Conservation (phyloP, 2,888 invertebrate species). For the Thysanoteuthis rhombus region DNA sequence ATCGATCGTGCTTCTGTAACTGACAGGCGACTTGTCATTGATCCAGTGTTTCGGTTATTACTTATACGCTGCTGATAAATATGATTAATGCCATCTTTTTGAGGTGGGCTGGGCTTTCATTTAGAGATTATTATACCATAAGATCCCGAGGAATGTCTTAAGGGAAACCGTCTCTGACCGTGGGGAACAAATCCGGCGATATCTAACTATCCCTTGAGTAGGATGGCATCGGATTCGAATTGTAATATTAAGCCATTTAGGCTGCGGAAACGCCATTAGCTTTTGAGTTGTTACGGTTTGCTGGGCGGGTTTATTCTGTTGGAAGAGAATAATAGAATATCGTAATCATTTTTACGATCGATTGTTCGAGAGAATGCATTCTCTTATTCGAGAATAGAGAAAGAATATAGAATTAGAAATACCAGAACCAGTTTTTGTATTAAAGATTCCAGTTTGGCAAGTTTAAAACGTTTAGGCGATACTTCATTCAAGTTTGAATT, state of each 20-base stretch:
- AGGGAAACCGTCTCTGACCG: neutral
- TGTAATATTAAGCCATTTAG: neutral
- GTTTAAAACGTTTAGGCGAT: neutral
- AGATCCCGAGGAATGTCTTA: neutral
- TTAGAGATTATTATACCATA: neutral
- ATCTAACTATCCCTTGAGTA: neutral
- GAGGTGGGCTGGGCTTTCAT: neutral
- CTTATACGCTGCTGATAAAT: neutral
- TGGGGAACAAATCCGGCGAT: neutral
- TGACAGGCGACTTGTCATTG: conserved; percentile 30
- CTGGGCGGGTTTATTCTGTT: neutral
- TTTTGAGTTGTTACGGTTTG: neutral
- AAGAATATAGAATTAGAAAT: neutral
- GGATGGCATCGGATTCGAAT: neutral
- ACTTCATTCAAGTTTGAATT: neutral
- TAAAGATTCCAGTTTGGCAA: neutral
- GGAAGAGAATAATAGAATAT: neutral
- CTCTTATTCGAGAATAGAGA: neutral
- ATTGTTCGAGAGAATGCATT: neutral
- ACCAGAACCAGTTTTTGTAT: neutral
- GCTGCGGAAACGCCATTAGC: neutral
- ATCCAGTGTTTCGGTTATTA: neutral
- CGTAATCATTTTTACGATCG: neutral
- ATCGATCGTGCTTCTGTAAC: conserved; percentile 14
- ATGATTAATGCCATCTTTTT: neutral